Conservation (phyloP, 2,888 invertebrate genomes). For the Diadegma fenestrale region DNA sequence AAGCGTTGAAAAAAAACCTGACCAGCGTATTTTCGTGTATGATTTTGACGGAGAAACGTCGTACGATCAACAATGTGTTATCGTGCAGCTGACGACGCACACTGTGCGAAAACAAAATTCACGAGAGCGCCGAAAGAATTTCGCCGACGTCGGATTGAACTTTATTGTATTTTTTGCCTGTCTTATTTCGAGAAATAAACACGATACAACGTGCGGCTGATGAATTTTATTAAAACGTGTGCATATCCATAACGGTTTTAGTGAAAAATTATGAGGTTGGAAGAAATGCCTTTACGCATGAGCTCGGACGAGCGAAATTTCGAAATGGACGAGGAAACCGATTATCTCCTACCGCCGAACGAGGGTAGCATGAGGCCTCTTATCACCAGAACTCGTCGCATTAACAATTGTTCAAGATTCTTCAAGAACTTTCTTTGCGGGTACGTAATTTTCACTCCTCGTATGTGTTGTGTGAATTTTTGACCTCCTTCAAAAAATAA, state of each 20-base stretch:
- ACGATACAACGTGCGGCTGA: background rate
- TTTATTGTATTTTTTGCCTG: background rate
- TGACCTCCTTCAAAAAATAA: background rate
- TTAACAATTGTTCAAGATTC: constrained; percentile 79
- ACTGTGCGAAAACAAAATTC: background rate
- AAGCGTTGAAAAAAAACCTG: background rate
- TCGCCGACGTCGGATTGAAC: background rate
- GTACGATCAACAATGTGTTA: background rate
- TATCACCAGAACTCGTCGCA: constrained; percentile 76
- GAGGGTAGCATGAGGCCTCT: constrained; percentile 81
- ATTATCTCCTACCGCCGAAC: constrained; percentile 82
- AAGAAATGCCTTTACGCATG: constrained; percentile 82
- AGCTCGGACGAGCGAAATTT: constrained; percentile 83
- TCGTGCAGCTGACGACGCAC: background rate
- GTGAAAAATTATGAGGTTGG: constrained; percentile 80
- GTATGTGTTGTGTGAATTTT: background rate
- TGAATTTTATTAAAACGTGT: background rate
- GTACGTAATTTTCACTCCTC: constrained; percentile 74
- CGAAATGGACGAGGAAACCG: constrained; percentile 84
- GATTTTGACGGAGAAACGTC: background rate
- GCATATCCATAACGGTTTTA: background rate
- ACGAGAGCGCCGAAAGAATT: background rate
- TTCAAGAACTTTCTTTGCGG: constrained; percentile 80
- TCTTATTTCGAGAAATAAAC: background rate
- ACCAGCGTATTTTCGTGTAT: background rate